A percentile compares a stretch with the other conserved stretches of the same genome.
Conservation (phyloP, 2,888 invertebrate genomes). For the Pemphredon lugubris region DNA sequence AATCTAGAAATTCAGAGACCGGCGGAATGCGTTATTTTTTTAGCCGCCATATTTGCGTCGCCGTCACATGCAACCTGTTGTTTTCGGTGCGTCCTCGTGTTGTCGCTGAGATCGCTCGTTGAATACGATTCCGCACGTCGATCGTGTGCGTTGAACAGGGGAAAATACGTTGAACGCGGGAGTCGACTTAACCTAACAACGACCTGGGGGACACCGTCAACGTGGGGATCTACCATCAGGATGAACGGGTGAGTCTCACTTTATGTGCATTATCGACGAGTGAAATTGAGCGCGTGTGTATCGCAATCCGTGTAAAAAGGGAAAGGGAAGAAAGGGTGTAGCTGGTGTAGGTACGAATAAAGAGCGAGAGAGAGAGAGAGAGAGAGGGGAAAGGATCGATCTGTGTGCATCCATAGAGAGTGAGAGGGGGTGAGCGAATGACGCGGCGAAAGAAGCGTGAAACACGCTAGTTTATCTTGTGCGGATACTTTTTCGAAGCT, state of each 20-base stretch:
- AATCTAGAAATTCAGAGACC: slow-evolving; percentile 7
- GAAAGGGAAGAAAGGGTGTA: slow-evolving; percentile 31
- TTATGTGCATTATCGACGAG: slow-evolving; percentile 9
- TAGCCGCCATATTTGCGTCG: slow-evolving; percentile 67
- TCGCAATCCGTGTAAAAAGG: too few relatives aligned
- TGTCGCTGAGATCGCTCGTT: slow-evolving; percentile 52
- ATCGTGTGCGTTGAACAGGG: slow-evolving; percentile 8
- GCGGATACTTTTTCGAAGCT: slow-evolving; percentile 30
- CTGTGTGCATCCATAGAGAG: slow-evolving; percentile 32
- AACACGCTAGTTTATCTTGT: slow-evolving; percentile 20
- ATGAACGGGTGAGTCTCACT: slow-evolving; percentile 78
- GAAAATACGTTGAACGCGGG: slow-evolving; percentile 34
- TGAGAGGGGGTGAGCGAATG: background rate
- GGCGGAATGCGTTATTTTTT: slow-evolving; percentile 30
- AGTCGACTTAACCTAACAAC: slow-evolving; percentile 54
- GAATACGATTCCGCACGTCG: slow-evolving; percentile 2
- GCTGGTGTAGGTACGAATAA: slow-evolving; percentile 2
- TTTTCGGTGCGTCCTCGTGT: slow-evolving; percentile 67
- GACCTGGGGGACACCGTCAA: slow-evolving; percentile 42
- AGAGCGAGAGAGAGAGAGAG: slow-evolving; percentile 15
- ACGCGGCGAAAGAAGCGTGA: slow-evolving; percentile 7
- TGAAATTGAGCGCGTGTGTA: slow-evolving; percentile 5
- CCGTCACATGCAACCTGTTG: slow-evolving; percentile 75
- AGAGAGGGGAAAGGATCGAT: slow-evolving; percentile 47
- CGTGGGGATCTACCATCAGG: slow-evolving; percentile 64